A percentile compares a stretch with the other conserved stretches of the same genome.
phyloP scores from a whole-genome alignment of 2,888 invertebrate genomes.

The Diplazon laetatorius region DNA sequence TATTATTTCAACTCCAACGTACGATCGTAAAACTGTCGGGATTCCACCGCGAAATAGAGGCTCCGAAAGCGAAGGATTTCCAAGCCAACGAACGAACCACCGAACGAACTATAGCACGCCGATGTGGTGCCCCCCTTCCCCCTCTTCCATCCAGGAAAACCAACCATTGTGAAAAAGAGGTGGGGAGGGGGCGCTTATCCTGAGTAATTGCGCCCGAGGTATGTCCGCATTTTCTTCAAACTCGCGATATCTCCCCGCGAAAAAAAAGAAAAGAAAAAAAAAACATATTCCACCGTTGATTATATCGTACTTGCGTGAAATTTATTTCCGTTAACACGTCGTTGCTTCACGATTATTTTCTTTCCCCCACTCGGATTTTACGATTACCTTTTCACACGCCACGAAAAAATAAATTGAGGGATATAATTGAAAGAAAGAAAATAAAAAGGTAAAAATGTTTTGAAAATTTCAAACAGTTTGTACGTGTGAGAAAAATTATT shows the following conservation, averaged over 20 bases:
- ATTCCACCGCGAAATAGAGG: constrained; percentile 59
- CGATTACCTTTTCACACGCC: no score
- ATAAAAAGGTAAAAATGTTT: no score
- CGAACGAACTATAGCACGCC: constrained; percentile 30
- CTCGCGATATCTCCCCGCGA: constrained; percentile 14
- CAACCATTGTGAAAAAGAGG: constrained; percentile 43
- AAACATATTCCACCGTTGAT: constrained; percentile 16
- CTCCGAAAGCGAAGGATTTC: constrained; percentile 37
- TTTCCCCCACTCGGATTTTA: no score
- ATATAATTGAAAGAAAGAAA: no score
- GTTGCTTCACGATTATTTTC: no score
- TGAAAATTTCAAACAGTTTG: no score
- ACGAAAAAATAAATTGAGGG: no score
- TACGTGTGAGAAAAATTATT: no score
- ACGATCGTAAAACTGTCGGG: constrained; percentile 62
- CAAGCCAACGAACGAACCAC: constrained; percentile 27
- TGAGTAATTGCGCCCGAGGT: constrained; percentile 57
- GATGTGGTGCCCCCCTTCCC: constrained; percentile 29
- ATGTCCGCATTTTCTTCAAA: constrained; percentile 52
- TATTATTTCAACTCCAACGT: constrained; percentile 58
- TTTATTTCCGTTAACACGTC: constrained; percentile 36
- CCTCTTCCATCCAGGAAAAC: constrained; percentile 43
- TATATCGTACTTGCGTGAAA: constrained; percentile 41
- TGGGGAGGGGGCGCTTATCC: no score
- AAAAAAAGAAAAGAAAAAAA: no score